Evolutionary conservation across 2,888 invertebrate species (phyloP).

Genomic region (Drosophila histrio): DNA sequence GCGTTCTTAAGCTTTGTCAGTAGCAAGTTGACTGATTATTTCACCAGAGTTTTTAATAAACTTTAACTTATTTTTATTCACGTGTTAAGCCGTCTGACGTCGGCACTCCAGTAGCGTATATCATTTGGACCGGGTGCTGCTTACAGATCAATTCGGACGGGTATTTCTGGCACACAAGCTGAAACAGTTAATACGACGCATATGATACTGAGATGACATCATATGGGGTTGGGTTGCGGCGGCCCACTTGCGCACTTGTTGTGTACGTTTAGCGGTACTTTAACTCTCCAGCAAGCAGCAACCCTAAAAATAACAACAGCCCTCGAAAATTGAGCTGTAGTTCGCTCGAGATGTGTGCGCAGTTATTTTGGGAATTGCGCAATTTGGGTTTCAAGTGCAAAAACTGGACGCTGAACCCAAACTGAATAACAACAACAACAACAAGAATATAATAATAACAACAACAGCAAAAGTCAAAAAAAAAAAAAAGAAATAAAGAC

Average conservation of each 20-base stretch:
- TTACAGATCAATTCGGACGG: constrained; percentile 7
- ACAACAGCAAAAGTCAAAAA: not conserved
- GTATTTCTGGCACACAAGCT: constrained; percentile 19
- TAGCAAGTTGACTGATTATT: constrained; percentile 9
- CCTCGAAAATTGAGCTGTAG: constrained; percentile 23
- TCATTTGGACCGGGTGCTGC: constrained; percentile 22
- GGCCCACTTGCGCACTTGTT: constrained; percentile 66
- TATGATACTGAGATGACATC: constrained; percentile 42
- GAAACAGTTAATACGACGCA: constrained; percentile 21
- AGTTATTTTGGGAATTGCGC: constrained; percentile 70
- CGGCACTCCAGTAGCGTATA: constrained; percentile 5
- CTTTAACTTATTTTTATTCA: constrained; percentile 5
- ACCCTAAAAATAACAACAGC: constrained; percentile 38
- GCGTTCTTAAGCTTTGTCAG: not conserved
- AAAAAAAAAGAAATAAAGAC: constrained; percentile 5
- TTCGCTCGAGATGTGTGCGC: constrained; percentile 29
- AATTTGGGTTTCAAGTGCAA: constrained; percentile 79
- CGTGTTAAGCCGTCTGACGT: constrained; percentile 18
- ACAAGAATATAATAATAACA: constrained; percentile 9
- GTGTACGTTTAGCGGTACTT: constrained; percentile 66
- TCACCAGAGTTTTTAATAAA: not conserved
- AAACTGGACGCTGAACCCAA: constrained; percentile 69
- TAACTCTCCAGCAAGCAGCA: constrained; percentile 18
- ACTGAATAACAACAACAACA: constrained; percentile 29
- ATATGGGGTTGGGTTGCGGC: constrained; percentile 38